Evolutionary conservation across 1,140 invertebrate species (phyloP), one percentile per base, ranked within the genome.

Genomic region (Fopius arisanus): DNA sequence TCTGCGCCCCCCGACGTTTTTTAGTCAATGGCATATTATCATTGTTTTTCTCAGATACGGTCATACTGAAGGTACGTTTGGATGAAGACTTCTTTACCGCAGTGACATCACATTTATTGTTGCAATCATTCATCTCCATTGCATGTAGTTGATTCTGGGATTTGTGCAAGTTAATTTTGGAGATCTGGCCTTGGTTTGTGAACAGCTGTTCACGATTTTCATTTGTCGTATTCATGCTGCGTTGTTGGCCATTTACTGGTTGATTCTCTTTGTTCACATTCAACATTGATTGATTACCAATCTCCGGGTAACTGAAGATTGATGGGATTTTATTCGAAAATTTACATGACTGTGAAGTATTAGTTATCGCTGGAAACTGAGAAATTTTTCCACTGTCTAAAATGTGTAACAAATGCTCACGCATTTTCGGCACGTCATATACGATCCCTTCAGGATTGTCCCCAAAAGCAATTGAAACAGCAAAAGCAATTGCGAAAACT

Each of bases 401-500:
- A 3, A 54, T 54, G 21, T 19, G 16, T 10, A 54, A 26, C 10
- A 23, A 54, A 10, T 54, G 48, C 21, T 19, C 16, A 19, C 48
- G 19, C 48, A 54, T 54, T 54, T 10, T 54, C 21, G 48, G 10
- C 16, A 54, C 19, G 21, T 54, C n/a, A 26, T 26, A 54, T 10
- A 9, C 21, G 48, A 43, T 43, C 14, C 40, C 40, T 62, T 65
- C 16, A 21, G 40, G 54, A 26, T 63, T 63, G 37, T 33, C 51
- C 26, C 33, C 59, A 71, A 40, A 67, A 37, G 33, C 31, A 23
- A 67, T 29, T 40, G 65, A 40, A 5, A 67, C 33, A 1, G 65
- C 65, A 40, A 67, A 67, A 40, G 65, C 65, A 10, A 67, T 67
- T 0, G 65, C 31, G 14, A 67, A 40, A 67, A 67, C 65, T 41